Base-by-base conservation (phyloP, 1,140 invertebrate species). In the Drosophila neocordata region DNA sequence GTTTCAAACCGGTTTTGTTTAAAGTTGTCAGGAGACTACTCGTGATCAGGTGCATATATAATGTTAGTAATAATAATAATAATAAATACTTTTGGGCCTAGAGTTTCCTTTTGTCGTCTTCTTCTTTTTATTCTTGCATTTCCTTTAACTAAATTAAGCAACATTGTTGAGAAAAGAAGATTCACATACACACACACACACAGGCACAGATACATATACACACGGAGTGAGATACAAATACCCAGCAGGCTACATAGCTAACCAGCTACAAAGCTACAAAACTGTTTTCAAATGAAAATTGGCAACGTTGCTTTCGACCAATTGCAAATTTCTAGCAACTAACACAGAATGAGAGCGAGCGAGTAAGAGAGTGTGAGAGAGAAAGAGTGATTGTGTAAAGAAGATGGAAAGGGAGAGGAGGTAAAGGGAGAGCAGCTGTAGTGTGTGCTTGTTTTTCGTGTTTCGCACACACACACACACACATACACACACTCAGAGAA, bases 1-100 rank as follows among this genome's bases (percentile, higher is more conserved):
- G 80, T 80, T 84, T 71, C 24, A 41, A 84, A 85, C 81, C 82
- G 81, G 81, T 85, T 79, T 73, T 85, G 80, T 73, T 18, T 62
- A 20, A 34, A 56, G 24, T 35, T 55, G 61, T 63, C 41, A 48
- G 15, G 18, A 48, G 41, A 8, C 41, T 20, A 44, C 41, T 44
- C 15, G 18, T 44, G 82, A 85, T 84, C 81, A 84, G 81, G 81
- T 84, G 80, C 69, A 70, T 67, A 72, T 52, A 67, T 70, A 62
- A 74, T 51, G 68, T 69, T 64, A 48, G 8, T 48, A 20, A 18
- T 44, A 44, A 18, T 20, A 44, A 52, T 53, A 55, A 55, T 56
- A 56, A 56, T 56, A 56, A 53, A 56, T 56, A 56, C 13, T 56
- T 18, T 34, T n/a, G 6, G 31, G n/a, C 27, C 53, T 35, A 35